Base-by-base conservation (phyloP, 1,140 invertebrate species). In the Macrocentrus cingulum region DNA sequence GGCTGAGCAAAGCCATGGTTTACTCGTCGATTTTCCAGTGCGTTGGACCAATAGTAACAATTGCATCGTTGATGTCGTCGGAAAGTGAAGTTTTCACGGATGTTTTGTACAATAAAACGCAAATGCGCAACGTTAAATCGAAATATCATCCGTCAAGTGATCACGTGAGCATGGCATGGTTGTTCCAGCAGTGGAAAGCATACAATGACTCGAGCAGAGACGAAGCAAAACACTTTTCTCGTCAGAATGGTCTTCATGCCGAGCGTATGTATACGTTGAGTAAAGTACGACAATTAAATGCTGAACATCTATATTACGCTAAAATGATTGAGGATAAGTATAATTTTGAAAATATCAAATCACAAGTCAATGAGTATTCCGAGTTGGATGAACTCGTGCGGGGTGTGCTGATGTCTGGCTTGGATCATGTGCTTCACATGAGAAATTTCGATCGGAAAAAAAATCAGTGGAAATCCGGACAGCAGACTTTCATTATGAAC, bases 1-100 rank as follows among this genome's bases (percentile, higher is more conserved):
- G 80, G 48, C 56, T 87, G 7, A 84, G 80, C 16, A 81, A 81
- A 66, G 77, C 82, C 11, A 25, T 87, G 18, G 62, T 88, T 32
- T 77, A 82, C 62, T 74, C 83, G 0, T 63, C 74, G 2, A 73
- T 84, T 23, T 79, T 86, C 3, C 75, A 82, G 72, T 83, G 81
- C 63, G 16, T 81, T 5, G 56, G 68, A 53, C 77, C 81, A 36
- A 66, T 81, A 6, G 9, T 79, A 22, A 71, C 73, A 3, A 69
- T 82, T 46, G 53, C 63, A 5, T 61, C 72, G 7, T 8, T 65
- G 18, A 66, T 76, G 59, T 74, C 78, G 2, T 41, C 59, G 1
- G 66, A 72, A 2, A 23, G 44, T 0, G 67, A 71, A 18, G 55
- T 77, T 18, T 81, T 76, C 60, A 39, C 32, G 2, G 61, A 67